These are phyloP conservation scores for Microtus oregoni DNA, from an alignment of 2,113 vertebrate genomes.

Conservation along the genomic window DNA sequence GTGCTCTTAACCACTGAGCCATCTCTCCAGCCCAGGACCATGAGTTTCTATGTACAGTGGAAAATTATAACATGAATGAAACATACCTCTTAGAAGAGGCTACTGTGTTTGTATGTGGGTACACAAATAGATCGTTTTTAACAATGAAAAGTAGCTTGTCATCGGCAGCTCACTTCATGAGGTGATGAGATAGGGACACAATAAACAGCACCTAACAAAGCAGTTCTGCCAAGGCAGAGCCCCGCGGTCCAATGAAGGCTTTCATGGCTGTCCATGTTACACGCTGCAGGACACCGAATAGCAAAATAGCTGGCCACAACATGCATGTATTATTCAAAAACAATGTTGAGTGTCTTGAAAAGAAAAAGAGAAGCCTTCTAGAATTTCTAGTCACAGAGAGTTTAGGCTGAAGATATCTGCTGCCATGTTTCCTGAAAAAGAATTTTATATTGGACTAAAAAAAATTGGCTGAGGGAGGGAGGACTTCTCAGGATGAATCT, in stretches of 20 bases:
- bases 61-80: conserved; percentile 33
- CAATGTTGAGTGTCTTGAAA: conserved; percentile 9
- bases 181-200: conserved; percentile 2
- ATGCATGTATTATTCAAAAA: not conserved
- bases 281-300: not conserved
- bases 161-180: not conserved
- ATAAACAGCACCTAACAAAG: not conserved
- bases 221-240: not conserved
- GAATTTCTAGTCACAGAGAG: conserved; percentile 61
- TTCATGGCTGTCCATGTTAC: not conserved
- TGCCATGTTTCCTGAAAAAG: conserved; percentile 46
- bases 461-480: conserved; percentile 50
- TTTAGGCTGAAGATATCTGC: conserved; percentile 58
- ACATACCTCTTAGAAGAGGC: conserved; percentile 36
- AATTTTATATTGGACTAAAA: conserved; percentile 73
- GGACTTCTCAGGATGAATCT: conserved; percentile 74
- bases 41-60: conserved; percentile 19
- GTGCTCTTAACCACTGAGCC: no score
- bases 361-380: conserved; percentile 36
- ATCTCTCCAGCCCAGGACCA: no score
- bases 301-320: not conserved
- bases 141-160: not conserved
- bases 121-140: conserved; percentile 40
- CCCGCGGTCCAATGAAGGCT: not conserved
- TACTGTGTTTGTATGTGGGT: conserved; percentile 18